A percentile compares a stretch with the other conserved stretches of the same genome.
Evolutionary conservation across 1,140 invertebrate genomes (phyloP).

Genomic region (Hycleus phaleratus): DNA sequence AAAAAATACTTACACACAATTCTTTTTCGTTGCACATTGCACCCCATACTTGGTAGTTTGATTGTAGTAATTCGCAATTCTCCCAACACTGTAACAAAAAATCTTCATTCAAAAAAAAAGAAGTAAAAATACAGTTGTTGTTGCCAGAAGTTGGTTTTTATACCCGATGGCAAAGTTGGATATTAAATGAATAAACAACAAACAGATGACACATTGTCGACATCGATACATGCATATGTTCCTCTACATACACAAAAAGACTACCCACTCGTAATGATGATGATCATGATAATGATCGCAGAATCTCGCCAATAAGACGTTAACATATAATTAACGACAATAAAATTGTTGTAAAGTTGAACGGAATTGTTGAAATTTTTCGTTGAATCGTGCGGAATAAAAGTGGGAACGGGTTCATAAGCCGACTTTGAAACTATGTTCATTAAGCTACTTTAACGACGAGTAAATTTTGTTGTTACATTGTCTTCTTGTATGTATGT

Average conservation of each 20-base stretch:
- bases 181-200: slow-evolving; percentile 25
- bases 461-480: no score
- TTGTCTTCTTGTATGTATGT: no score
- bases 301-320: no score
- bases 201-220: slow-evolving; percentile 18
- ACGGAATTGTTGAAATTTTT: no score
- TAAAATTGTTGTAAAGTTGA: no score
- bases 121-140: neutral
- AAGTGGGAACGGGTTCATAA: no score
- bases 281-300: neutral
- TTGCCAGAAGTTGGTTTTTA: neutral
- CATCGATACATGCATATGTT: neutral
- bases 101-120: slow-evolving; percentile 29
- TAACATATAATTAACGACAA: no score
- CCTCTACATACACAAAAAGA: neutral
- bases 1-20: slow-evolving; percentile 58
- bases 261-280: slow-evolving; percentile 5
- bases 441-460: no score
- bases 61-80: slow-evolving; percentile 66
- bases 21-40: slow-evolving; percentile 60
- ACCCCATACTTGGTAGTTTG: slow-evolving; percentile 63
- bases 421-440: no score
- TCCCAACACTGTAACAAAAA: slow-evolving; percentile 67
- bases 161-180: slow-evolving; percentile 10
- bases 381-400: no score